These are phyloP conservation scores for Mus caroli DNA, from an alignment of 2,797 vertebrate species.

Conservation along the genomic window DNA sequence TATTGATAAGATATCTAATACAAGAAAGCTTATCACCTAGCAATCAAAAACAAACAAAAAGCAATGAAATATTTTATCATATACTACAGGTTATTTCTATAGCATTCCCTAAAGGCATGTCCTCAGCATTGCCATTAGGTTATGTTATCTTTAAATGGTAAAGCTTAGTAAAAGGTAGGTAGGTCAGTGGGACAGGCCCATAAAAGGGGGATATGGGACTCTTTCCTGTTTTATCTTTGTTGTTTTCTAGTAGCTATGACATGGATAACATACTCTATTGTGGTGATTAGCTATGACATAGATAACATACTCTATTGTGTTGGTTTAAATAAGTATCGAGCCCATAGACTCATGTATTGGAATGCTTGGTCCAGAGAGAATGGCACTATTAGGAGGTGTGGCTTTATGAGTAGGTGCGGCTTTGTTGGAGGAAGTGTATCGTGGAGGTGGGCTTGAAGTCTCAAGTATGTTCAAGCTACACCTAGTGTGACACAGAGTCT, in stretches of 20 bases:
- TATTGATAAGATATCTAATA: background rate
- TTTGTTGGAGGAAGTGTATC: background rate
- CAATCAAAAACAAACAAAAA: constrained; percentile 19
- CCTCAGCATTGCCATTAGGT: background rate
- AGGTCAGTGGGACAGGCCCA: background rate
- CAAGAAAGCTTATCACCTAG: constrained; percentile 32
- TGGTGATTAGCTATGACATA: background rate
- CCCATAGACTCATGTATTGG: background rate
- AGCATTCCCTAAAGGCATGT: background rate
- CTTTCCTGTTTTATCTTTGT: background rate
- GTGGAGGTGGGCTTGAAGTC: background rate
- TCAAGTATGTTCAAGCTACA: background rate
- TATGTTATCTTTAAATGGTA: background rate
- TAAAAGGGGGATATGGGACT: background rate
- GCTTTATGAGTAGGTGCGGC: background rate
- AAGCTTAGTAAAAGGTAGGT: background rate
- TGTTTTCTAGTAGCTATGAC: background rate
- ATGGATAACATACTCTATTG: background rate
- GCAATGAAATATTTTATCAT: background rate
- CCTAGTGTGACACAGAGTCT: background rate
- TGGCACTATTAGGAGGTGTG: background rate
- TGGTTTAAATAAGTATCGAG: background rate
- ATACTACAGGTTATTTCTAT: background rate
- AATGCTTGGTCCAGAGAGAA: background rate
- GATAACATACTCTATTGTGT: background rate